Evolutionary conservation across 2,888 invertebrate genomes (phyloP).

Genomic region (Ophion slaviceki): DNA sequence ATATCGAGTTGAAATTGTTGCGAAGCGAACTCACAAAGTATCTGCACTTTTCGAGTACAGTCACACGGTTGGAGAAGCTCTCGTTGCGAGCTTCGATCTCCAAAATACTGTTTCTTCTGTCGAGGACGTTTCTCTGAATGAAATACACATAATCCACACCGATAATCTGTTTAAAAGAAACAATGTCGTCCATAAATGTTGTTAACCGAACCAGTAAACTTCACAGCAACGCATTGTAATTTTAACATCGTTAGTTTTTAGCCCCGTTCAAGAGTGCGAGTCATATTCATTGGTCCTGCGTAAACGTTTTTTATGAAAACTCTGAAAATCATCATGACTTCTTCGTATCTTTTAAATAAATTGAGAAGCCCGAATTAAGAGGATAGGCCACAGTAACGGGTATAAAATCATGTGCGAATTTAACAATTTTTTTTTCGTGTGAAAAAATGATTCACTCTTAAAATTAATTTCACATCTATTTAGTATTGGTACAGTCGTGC

Average conservation of each 20-base stretch:
- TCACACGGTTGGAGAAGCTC: slow-evolving; percentile 93
- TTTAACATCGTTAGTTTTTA: neutral
- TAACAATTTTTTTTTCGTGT: too few species aligned
- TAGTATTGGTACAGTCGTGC: too few species aligned
- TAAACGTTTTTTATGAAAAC: neutral
- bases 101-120: slow-evolving; percentile 90
- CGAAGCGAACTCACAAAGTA: slow-evolving; percentile 90
- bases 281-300: neutral
- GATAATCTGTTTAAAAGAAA: slow-evolving; percentile 88
- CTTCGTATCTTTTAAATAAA: neutral
- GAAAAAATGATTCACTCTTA: neutral
- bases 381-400: too few species aligned
- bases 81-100: slow-evolving; percentile 97
- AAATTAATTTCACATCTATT: neutral
- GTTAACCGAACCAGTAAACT: neutral
- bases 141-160: slow-evolving; percentile 96
- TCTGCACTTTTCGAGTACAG: slow-evolving; percentile 94
- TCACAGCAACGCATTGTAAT: neutral
- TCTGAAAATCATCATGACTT: neutral
- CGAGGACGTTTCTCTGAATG: slow-evolving; percentile 94
- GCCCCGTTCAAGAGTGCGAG: neutral
- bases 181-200: slow-evolving; percentile 5
- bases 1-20: neutral
- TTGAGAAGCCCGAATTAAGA: neutral
- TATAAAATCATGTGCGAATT: too few species aligned